Conservation (phyloP, 2,797 vertebrate species). For the Pseudochromis fuscus region DNA sequence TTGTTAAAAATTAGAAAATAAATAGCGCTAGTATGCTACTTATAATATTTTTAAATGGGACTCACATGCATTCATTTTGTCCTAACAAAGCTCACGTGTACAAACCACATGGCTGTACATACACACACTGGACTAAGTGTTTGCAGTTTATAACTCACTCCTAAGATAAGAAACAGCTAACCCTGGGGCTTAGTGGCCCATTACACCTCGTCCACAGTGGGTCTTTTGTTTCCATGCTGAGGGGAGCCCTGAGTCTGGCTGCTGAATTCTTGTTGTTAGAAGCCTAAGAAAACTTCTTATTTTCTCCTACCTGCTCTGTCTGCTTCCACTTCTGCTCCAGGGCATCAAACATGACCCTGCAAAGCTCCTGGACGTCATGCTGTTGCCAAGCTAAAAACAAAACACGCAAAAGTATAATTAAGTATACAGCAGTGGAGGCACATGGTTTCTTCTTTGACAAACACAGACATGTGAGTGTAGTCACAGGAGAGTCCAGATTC, state of each 20-base stretch:
- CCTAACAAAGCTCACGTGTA: constrained; percentile 36
- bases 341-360: constrained; percentile 99
- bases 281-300: constrained; percentile 17
- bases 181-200: constrained; percentile 48
- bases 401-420: constrained; percentile 12
- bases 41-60: constrained; percentile 9
- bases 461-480: constrained; percentile 37
- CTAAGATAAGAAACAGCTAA: constrained; percentile 60
- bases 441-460: constrained; percentile 17
- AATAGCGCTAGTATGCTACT: not conserved
- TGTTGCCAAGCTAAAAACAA: constrained; percentile 95
- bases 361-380: constrained; percentile 98
- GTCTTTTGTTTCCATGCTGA: constrained; percentile 68
- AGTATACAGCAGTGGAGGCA: constrained; percentile 26
- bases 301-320: constrained; percentile 93
- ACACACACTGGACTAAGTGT: constrained; percentile 54
- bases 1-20: not conserved
- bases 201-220: constrained; percentile 64
- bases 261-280: constrained; percentile 41
- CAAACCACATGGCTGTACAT: constrained; percentile 44
- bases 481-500: constrained; percentile 42
- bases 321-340: constrained; percentile 99
- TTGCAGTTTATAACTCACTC: constrained; percentile 52
- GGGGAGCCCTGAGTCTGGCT: constrained; percentile 21
- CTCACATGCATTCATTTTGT: constrained; percentile 44